Conservation (phyloP, 2,888 invertebrate genomes). For the Pseudanteris insignis region DNA sequence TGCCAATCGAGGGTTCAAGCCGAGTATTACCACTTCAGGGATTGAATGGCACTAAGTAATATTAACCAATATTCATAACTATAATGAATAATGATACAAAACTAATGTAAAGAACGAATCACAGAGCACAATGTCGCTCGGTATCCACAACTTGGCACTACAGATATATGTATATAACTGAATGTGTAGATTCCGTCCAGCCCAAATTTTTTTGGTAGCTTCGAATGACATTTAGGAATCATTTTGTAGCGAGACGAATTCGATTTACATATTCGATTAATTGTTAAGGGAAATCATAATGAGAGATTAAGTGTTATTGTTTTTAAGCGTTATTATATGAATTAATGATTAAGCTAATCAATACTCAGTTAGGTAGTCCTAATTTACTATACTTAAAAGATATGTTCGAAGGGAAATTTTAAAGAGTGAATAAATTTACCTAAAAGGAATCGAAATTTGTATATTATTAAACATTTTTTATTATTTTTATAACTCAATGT, state of each 20-base stretch:
- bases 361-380: conserved; percentile 9
- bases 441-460: too few relatives aligned
- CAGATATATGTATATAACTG: conserved; percentile 65
- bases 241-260: conserved; percentile 37
- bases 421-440: too few relatives aligned
- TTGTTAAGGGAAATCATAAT: background rate
- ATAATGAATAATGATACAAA: conserved; percentile 18
- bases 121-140: conserved; percentile 46
- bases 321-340: conserved; percentile 3
- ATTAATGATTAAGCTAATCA: conserved; percentile 10
- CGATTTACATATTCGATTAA: conserved; percentile 17
- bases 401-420: too few relatives aligned
- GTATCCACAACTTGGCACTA: conserved; percentile 62
- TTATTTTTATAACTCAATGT: too few relatives aligned
- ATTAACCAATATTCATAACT: conserved; percentile 33
- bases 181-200: conserved; percentile 66
- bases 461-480: conserved; percentile 19
- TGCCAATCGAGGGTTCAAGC: conserved; percentile 58
- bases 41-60: conserved; percentile 48
- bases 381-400: conserved; percentile 6
- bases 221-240: conserved; percentile 43
- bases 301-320: conserved; percentile 5
- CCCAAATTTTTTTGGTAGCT: conserved; percentile 56
- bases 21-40: conserved; percentile 50
- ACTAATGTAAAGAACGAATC: conserved; percentile 43